Evolutionary conservation across 2,113 vertebrate genomes (phyloP), one percentile per base, ranked within the genome.

Genomic region (Psittacula cyanocephala): DNA sequence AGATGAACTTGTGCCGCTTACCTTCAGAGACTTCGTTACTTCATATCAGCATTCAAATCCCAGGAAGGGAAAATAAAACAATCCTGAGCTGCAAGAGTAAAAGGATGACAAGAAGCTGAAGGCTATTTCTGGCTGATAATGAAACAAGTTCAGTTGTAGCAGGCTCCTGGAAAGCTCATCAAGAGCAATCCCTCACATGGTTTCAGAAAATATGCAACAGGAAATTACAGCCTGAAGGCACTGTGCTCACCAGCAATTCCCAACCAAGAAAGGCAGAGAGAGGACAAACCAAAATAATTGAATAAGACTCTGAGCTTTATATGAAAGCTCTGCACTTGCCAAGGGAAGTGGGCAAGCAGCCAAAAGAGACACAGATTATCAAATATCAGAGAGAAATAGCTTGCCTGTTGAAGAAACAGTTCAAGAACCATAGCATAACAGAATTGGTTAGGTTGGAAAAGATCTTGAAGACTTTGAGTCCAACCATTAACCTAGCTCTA

Each of bases 171-270:
- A 91, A 96, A 94, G 92, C 90, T 97, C 93, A 96, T 93, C 86
- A 94, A 37, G 80, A 88, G 7, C 76, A 81, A 94, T 91, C 72
- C 64, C 80, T 97, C 83, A 87, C 65, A 79, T n/a, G 67, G 80
- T 69, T 91, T 96, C 95, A 93, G 86, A 96, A 96, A 94, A 90
- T 93, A 96, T 87, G 92, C 86, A 96, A 93, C 92, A 94, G 90
- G 92, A 97, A 96, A 96, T 97, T 94, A 91, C 77, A 76, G 90
- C 95, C 96, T 50, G 69, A 65, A 92, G 93, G 92, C 88, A 69
- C 77, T 53, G 81, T 87, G 83, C 62, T 97, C 88, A 37, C 83
- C 86, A 68, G 72, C 88, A 94, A 94, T 94, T 93, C 88, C 95
- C 74, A 76, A 86, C 69, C 41, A 87, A 79, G 92, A 75, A 35